Evolutionary conservation across 1,140 invertebrate species (phyloP), one percentile per base, ranked within the genome.

Genomic region (Ylistrum balloti): DNA sequence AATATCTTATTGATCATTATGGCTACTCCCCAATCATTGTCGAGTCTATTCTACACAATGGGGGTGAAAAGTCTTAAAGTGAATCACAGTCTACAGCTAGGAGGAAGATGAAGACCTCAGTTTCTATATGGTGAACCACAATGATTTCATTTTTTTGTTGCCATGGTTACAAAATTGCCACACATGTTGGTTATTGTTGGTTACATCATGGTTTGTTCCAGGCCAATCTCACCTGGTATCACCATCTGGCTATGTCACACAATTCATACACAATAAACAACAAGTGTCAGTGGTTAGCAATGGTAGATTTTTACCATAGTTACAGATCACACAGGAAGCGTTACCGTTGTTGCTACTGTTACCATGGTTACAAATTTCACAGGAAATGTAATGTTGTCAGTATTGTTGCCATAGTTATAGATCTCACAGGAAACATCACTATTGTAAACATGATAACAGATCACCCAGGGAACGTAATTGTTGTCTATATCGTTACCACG

Each of bases 81-180:
- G 56, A 74, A 74, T 74, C 56, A 74, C 56, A 74, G 56, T 74
- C 56, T 74, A 74, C 56, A 74, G 56, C 56, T 74, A 74, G 56
- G n/a, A 74, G 56, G 56, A 74, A 74, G 56, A 74, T 74, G 56
- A 74, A 74, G 10, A 28, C 17, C 13, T 38, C 35, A 38, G 35
- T 28, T 74, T 28, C 56, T 9, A 74, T n/a, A n/a, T 74, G 5
- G n/a, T 74, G 28, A 74, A 74, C 56, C 56, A 28, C 22, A 28
- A n/a, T 9, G 56, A 28, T 28, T 5, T 74, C 56, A 74, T 74
- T 74, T 45, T 38, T 5, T 28, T 74, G 56, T 74, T 11, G 22
- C n/a, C 22, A n/a, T 28, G 22, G 56, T 74, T 13, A 9, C 41
- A 74, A 74, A 5, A 28, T n/a, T 74, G 3, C 35, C 35, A 38